Base-by-base conservation (phyloP, 2,888 invertebrate genomes). In the Lysandra bellargus region DNA sequence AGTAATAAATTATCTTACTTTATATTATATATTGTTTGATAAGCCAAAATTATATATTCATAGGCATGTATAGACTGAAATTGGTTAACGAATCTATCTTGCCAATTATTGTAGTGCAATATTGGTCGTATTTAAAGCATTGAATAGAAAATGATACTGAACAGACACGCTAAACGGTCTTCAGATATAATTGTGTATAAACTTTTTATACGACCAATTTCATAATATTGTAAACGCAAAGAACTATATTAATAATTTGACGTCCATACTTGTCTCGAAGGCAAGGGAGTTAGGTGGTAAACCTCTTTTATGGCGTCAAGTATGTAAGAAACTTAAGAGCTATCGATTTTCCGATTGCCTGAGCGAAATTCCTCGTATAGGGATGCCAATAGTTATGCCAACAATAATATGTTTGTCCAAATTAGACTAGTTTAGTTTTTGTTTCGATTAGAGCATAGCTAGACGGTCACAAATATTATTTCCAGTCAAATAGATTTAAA, bases 301-400 rank as follows among this genome's bases (percentile, higher is more conserved):
- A 12, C 44, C 7, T 44, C 9, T 1, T 44, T 49, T 9, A 49
- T 49, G 49, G 49, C 49, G 9, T 49, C 49, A 49, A 49, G 49
- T 49, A 49, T 9, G 9, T 49, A 49, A 49, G 9, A 49, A 57
- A 17, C 57, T 53, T 53, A 53, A 53, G 17, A 61, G 23, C 7
- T 61, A 23, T 61, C 23, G n/a, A 12, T 49, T 49, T 49, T 49
- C 9, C 49, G 49, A 49, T 1, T 49, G 64, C 12, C 4, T 30
- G 64, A 64, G 64, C 30, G 30, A 30, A 64, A 30, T 7, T 33
- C 69, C 69, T 69, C 33, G 33, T 33, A 37, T 14, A 17, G 69
- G 69, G 33, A 69, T 69, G 69, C 69, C 69, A 69, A 69, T 69
- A 33, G 69, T 37, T 14, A 69, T 69, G 69, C 69, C 69, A 69